Evolutionary conservation across 2,888 invertebrate species (phyloP), one percentile per base, ranked within the genome.

Genomic region (Ochropleura plecta): DNA sequence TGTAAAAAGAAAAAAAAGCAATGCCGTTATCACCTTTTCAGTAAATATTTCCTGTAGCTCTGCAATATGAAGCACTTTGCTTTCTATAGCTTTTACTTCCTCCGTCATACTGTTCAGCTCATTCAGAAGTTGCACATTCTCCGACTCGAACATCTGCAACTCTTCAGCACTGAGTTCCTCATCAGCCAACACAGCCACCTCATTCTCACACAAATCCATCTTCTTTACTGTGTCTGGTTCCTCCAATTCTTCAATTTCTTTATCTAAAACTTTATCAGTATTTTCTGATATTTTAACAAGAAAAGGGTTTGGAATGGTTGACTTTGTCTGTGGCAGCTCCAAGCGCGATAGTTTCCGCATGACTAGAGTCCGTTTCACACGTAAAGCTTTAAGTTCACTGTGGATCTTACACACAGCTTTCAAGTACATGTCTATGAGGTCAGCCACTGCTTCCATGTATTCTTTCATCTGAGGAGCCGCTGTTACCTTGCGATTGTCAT

Each of bases 1-100:
- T 40, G 3, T 42, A 12, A 44, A 44, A 55, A n/a, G 5, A 6
- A 20, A 3, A 48, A 42, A 14, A 46, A 14, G 0, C 14, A 12
- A 49, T 48, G 16, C 40, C 9, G 7, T 42, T 59, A 20, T 69
- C 88, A 97, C 97, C 97, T 98, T 99, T 97, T 99, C 99, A 16
- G 99, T 98, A 90, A 99, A 99, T 84, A 99, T 97, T 93, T 99
- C 98, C 92, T 99, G 99, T 46, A 99, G 95, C 92, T 98, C 98
- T 4, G 99, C 98, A 89, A 99, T 99, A 91, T 99, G 99, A 0
- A 99, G 98, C 0, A 99, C 99, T 96, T 99, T 99, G 88, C 97
- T 98, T 90, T 98, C 98, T 88, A 99, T 98, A 92, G 98, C 98
- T 92, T 97, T 98, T 0, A 99, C 98, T 95, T 99, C 99, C 90